phyloP scores from a whole-genome alignment of 1,140 invertebrate genomes.

The Micrasema longulum region DNA sequence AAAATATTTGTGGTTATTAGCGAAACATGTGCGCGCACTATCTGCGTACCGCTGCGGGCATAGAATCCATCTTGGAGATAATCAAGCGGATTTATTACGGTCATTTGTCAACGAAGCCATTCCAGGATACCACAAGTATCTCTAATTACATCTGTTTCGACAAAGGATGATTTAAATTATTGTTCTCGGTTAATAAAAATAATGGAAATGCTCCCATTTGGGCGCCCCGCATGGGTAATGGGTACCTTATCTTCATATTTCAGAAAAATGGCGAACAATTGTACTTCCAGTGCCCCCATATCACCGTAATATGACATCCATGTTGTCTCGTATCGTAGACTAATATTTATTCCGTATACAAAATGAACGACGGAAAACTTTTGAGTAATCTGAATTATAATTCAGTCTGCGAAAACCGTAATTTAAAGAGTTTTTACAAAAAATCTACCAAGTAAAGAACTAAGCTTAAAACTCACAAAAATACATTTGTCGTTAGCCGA shows the following conservation, averaged over 20 bases:
- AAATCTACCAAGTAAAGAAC: too few species aligned
- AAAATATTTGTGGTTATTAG: too few species aligned
- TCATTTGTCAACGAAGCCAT: slow-evolving; percentile 52
- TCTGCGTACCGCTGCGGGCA: slow-evolving; percentile 31
- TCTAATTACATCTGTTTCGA: slow-evolving; percentile 53
- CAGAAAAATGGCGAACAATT: slow-evolving; percentile 17
- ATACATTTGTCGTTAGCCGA: too few species aligned
- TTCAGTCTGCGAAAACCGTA: too few species aligned
- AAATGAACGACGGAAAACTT: too few species aligned
- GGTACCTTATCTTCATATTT: slow-evolving; percentile 31
- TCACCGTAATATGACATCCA: too few species aligned
- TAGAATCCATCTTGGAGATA: slow-evolving; percentile 49
- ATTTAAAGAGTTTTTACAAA: too few species aligned
- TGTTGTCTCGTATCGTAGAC: too few species aligned
- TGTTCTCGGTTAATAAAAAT: slow-evolving; percentile 38
- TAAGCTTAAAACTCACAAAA: too few species aligned
- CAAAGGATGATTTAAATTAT: slow-evolving; percentile 54
- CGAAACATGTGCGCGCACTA: too few species aligned
- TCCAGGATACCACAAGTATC: slow-evolving; percentile 50
- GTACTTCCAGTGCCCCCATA: neutral
- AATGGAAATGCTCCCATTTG: slow-evolving; percentile 25
- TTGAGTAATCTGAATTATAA: too few species aligned
- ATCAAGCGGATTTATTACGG: slow-evolving; percentile 51
- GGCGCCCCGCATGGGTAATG: neutral
- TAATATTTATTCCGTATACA: too few species aligned